Percentiles rank a stretch among this genome's conserved stretches.
Evolutionary conservation across 2,888 invertebrate species (phyloP).

Genomic region (Spilarctia lutea): DNA sequence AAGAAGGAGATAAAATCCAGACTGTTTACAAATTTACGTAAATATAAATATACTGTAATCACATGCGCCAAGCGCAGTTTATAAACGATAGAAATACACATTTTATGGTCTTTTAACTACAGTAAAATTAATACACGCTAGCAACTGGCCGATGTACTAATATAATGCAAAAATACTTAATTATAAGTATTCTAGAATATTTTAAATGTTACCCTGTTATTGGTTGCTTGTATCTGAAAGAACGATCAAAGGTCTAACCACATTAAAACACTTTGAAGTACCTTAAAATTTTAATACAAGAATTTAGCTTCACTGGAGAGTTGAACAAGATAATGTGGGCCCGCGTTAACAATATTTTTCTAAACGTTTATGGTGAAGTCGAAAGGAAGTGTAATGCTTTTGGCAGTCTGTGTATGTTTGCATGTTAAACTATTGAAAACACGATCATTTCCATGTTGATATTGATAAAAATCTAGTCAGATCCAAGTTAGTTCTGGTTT

Average conservation of each 20-base stretch:
- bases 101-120: constrained; percentile 29
- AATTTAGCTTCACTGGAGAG: not conserved
- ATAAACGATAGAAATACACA: constrained; percentile 20
- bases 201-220: not conserved
- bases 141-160: not conserved
- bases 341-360: not conserved
- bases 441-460: not conserved
- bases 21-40: not conserved
- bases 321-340: not conserved
- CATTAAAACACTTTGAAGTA: not conserved
- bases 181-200: not conserved
- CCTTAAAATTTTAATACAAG: not conserved
- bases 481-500: not conserved
- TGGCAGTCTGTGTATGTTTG: no score
- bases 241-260: not conserved
- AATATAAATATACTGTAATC: constrained; percentile 4
- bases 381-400: not conserved
- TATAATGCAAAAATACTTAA: not conserved
- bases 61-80: constrained; percentile 1
- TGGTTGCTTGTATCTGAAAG: not conserved
- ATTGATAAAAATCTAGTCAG: not conserved
- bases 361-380: no score
- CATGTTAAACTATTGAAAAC: no score
- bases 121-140: constrained; percentile 12
- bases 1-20: not conserved